These are phyloP conservation scores for Istiophorus platypterus DNA, from an alignment of 2,113 vertebrate species.

Conservation along the genomic window DNA sequence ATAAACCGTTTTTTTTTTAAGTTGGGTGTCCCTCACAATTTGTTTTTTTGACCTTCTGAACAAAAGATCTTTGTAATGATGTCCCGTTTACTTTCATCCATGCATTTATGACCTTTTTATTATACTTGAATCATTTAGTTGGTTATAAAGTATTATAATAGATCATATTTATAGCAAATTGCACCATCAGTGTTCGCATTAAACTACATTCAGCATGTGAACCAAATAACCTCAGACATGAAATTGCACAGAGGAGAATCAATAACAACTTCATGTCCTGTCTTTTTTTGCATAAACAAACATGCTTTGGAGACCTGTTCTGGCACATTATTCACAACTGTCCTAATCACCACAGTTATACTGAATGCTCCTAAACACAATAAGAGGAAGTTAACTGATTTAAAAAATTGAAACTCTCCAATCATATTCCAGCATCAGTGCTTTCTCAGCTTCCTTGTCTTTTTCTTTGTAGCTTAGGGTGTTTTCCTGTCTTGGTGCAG, in stretches of 20 bases:
- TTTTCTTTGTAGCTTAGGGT: constrained; percentile 12
- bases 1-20: not conserved
- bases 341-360: not conserved
- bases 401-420: constrained; percentile 58
- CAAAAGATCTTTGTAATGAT: no score
- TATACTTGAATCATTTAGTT: not conserved
- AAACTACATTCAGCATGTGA: not conserved
- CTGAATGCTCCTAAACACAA: not conserved
- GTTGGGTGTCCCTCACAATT: no score
- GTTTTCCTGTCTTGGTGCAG: constrained; percentile 47
- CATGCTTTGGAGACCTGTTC: not conserved
- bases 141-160: not conserved
- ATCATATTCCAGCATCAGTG: constrained; percentile 17
- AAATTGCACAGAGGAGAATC: not conserved
- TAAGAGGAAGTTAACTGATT: constrained; percentile 24
- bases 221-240: not conserved
- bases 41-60: no score
- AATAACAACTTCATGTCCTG: not conserved
- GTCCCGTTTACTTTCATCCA: no score
- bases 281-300: not conserved
- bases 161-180: constrained; percentile 1
- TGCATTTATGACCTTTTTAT: not conserved
- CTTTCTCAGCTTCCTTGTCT: constrained; percentile 17
- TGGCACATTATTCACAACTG: constrained; percentile 19
- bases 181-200: not conserved